Conservation (phyloP, 92 coral and sea anemone species). For the Actinernus sp. region DNA sequence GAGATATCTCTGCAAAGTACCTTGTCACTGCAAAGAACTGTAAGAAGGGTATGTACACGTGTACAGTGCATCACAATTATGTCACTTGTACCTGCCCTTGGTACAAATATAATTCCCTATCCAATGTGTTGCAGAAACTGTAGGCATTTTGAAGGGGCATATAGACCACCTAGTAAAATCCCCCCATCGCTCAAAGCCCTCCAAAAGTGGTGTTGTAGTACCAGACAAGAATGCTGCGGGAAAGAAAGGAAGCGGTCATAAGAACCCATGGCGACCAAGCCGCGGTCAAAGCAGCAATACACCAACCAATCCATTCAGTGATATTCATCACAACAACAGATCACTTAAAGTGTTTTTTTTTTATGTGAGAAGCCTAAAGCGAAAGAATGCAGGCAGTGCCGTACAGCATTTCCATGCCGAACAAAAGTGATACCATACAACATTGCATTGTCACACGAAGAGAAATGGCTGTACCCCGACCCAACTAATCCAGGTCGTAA, state of each 20-base stretch:
- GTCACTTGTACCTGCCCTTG: slow-evolving; percentile 26
- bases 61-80: slow-evolving; percentile 6
- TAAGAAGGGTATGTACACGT: slow-evolving; percentile 12
- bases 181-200: slow-evolving; percentile 15
- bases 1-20: slow-evolving; percentile 2
- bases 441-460: slow-evolving; percentile 43
- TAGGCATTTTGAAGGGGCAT: slow-evolving; percentile 31
- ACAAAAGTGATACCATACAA: slow-evolving; percentile 25
- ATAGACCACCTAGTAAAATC: slow-evolving; percentile 22
- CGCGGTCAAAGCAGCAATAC: not conserved
- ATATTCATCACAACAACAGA: slow-evolving; percentile 53
- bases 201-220: slow-evolving; percentile 38
- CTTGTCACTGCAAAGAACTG: slow-evolving; percentile 23
- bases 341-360: slow-evolving; percentile 26
- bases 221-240: slow-evolving; percentile 39
- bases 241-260: slow-evolving; percentile 47
- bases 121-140: slow-evolving; percentile 52
- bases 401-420: slow-evolving; percentile 47
- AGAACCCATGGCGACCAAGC: slow-evolving; percentile 45
- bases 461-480: slow-evolving; percentile 55
- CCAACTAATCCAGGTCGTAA: slow-evolving; percentile 38
- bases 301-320: slow-evolving; percentile 6
- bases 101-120: slow-evolving; percentile 20
- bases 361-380: slow-evolving; percentile 46
- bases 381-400: slow-evolving; percentile 58